Percentiles rank a stretch among this genome's conserved stretches.
Conservation (phyloP, 92 coral and sea anemone species). For the Paramuricea clavata region DNA sequence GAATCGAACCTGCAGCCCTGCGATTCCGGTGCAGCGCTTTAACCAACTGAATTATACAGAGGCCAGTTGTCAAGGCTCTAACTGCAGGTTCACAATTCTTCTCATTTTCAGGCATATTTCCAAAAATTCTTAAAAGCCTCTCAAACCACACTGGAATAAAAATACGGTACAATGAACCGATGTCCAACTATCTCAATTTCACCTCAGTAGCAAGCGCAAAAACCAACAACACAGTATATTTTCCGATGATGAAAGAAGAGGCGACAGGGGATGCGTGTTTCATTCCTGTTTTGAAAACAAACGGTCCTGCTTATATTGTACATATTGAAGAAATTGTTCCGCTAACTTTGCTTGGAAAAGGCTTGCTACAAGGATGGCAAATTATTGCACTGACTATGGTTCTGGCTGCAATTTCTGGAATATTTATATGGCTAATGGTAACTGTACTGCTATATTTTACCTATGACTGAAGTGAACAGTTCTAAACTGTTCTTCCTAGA, state of each 20-base stretch:
- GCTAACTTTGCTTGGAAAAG: constrained; percentile 79
- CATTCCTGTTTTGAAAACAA: constrained; percentile 54
- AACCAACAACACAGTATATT: constrained; percentile 11
- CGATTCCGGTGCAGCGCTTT: no score
- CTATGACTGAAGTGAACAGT: no score
- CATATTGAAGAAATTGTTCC: constrained; percentile 73
- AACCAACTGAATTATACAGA: no score
- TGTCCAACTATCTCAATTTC: constrained; percentile 3
- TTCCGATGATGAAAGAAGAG: constrained; percentile 62
- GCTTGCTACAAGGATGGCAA: constrained; percentile 89
- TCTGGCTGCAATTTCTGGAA: constrained; percentile 89
- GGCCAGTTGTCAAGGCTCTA: no score
- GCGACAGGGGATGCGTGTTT: constrained; percentile 31
- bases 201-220: not conserved
- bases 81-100: no score
- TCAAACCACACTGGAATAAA: constrained; percentile 37
- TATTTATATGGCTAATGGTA: constrained; percentile 86
- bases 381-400: constrained; percentile 87
- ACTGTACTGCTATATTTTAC: constrained; percentile 23
- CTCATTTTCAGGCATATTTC: not conserved
- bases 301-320: constrained; percentile 70
- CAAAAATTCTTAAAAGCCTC: constrained; percentile 13
- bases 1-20: no score
- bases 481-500: no score
- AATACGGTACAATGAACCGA: constrained; percentile 4